A percentile compares a stretch with the other conserved stretches of the same genome.
These are phyloP conservation scores for Leistus spinibarbis DNA, from an alignment of 2,888 invertebrate species.

Conservation along the genomic window DNA sequence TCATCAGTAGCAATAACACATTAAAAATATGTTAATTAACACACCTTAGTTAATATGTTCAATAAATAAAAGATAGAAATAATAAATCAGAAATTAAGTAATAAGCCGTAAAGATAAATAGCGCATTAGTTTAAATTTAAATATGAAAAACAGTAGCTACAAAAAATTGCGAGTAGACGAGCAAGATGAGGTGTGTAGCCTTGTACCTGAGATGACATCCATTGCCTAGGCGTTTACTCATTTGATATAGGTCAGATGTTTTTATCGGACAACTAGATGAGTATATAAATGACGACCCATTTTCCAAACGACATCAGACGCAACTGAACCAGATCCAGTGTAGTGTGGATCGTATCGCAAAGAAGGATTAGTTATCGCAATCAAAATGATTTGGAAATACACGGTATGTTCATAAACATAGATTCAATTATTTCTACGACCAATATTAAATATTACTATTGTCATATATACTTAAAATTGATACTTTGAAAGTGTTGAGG, in stretches of 20 bases:
- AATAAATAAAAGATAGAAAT: neutral
- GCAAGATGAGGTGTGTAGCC: constrained; percentile 26
- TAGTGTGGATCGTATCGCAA: neutral
- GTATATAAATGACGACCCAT: constrained; percentile 32
- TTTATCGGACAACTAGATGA: constrained; percentile 15
- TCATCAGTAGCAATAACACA: neutral
- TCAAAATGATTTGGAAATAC: neutral
- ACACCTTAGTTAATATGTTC: neutral
- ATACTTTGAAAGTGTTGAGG: too few relatives aligned
- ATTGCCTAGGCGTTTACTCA: constrained; percentile 16
- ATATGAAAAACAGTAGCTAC: neutral
- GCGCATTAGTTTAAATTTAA: neutral
- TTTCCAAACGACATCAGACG: neutral
- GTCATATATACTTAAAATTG: too few relatives aligned
- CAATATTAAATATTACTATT: too few relatives aligned
- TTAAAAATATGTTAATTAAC: constrained; percentile 3
- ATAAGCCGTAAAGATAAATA: neutral
- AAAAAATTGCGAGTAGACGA: constrained; percentile 1
- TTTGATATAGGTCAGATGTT: constrained; percentile 35
- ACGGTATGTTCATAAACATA: neutral
- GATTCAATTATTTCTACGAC: too few relatives aligned
- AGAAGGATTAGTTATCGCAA: neutral
- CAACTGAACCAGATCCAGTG: neutral
- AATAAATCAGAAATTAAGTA: neutral
- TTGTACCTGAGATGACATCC: constrained; percentile 18